phyloP scores from a whole-genome alignment of 1,140 invertebrate genomes.

The Musca vetustissima region DNA sequence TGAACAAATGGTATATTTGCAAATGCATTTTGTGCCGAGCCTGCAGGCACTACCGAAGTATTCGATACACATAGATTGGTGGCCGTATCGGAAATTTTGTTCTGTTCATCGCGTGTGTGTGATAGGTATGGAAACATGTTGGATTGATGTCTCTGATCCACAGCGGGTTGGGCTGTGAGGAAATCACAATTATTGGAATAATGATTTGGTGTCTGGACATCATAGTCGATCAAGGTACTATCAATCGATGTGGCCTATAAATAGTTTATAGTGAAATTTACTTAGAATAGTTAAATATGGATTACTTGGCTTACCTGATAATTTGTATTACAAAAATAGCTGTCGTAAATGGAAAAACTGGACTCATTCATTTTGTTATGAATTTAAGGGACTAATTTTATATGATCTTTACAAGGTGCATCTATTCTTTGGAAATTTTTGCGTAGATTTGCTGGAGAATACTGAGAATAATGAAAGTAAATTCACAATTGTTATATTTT shows the following conservation, averaged over 20 bases:
- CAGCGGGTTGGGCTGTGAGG: background rate
- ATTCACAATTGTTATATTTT: too few relatives aligned
- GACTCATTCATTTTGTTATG: conserved; percentile 21
- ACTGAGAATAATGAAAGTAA: too few relatives aligned
- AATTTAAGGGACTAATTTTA: too few relatives aligned
- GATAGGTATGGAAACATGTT: background rate
- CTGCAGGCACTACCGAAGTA: background rate
- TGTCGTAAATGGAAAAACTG: conserved; percentile 7
- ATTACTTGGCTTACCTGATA: background rate
- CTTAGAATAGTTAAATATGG: background rate
- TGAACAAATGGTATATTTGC: conserved; percentile 46
- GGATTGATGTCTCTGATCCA: background rate
- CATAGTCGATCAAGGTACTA: background rate
- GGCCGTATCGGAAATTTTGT: background rate
- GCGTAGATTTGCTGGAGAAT: too few relatives aligned
- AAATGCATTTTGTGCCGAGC: background rate
- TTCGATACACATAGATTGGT: background rate
- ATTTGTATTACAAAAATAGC: conserved; percentile 6
- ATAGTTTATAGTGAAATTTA: background rate
- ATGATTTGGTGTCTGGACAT: background rate
- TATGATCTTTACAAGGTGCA: too few relatives aligned
- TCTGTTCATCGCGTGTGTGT: background rate
- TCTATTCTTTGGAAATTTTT: too few relatives aligned
- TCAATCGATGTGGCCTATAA: background rate
- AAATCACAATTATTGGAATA: background rate